Evolutionary conservation across 2,888 invertebrate species (phyloP), one percentile per base, ranked within the genome.

Genomic region (Tinea trinotella): DNA sequence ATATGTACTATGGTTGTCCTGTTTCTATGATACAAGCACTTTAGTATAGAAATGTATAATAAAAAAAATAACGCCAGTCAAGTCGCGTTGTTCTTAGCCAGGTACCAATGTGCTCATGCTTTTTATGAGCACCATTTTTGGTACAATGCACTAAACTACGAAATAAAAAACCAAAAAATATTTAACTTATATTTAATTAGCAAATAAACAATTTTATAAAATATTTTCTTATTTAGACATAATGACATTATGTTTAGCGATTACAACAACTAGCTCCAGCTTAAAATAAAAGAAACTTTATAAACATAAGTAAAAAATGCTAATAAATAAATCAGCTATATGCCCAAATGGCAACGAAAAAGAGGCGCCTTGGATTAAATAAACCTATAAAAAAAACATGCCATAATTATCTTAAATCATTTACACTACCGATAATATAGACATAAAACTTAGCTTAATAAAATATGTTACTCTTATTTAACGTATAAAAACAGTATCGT

Each of bases 131-230:
- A n/a, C n/a, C n/a, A n/a, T n/a, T 36, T 36, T 40, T 17, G 40
- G 7, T n/a, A 40, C 40, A 40, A 36, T 4, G 2, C 2, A 17
- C 7, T 12, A 40, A 13, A 3, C 13, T 3, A 40, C 13, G 13
- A 15, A 35, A 34, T 18, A 13, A 35, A 15, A 6, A 52, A 9
- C 9, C 1, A 5, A 34, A 4, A 56, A 53, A 63, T 64, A 68
- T 67, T 74, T 76, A 76, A 75, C 74, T 79, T 93, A 57, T 97
- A 98, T 74, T 82, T 80, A 84, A 85, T 84, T 84, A 85, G 85
- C 85, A 85, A 85, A 84, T 84, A 84, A 84, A 85, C 85, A 84
- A 83, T 83, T 24, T 80, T 77, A 82, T 84, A 84, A 84, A 84
- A 84, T 83, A 83, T 82, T 81, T 77, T 77, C 76, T 76, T 76